phyloP scores from a whole-genome alignment of 2,888 invertebrate species.

The Drosophila vallismaia region DNA sequence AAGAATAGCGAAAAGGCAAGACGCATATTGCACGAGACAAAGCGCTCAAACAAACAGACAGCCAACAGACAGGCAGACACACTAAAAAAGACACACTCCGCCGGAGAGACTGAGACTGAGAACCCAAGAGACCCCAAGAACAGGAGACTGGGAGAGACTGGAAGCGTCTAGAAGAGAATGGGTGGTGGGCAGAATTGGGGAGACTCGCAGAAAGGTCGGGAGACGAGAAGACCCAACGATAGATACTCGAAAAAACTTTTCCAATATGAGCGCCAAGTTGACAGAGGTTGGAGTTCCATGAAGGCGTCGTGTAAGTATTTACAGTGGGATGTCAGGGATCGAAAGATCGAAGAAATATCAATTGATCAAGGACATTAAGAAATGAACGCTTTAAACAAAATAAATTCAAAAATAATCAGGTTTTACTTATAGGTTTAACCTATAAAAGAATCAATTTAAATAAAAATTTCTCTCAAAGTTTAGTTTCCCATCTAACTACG shows the following conservation, averaged over 20 bases:
- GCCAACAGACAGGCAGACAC: conserved; percentile 50
- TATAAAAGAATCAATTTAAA: too few species aligned
- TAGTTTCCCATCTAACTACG: too few species aligned
- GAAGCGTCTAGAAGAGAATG: background rate
- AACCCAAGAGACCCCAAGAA: background rate
- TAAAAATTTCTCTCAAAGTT: too few species aligned
- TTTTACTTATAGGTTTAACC: too few species aligned
- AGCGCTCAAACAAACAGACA: conserved; percentile 55
- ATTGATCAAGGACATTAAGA: background rate
- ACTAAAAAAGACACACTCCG: conserved; percentile 26
- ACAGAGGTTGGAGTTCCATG: background rate
- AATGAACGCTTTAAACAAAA: too few species aligned
- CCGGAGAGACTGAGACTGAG: background rate
- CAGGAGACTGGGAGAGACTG: background rate
- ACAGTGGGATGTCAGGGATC: background rate
- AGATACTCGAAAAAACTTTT: conserved; percentile 69
- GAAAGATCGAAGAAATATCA: background rate
- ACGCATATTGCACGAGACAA: conserved; percentile 70
- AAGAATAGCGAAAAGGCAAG: conserved; percentile 53
- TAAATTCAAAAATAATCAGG: too few species aligned
- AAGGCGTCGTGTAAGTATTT: conserved; percentile 13
- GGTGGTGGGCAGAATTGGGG: background rate
- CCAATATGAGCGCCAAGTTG: conserved; percentile 54
- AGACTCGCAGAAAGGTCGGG: background rate
- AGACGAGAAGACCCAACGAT: conserved; percentile 47